phyloP scores from a whole-genome alignment of 2,113 vertebrate genomes.

The Arvicanthis niloticus region DNA sequence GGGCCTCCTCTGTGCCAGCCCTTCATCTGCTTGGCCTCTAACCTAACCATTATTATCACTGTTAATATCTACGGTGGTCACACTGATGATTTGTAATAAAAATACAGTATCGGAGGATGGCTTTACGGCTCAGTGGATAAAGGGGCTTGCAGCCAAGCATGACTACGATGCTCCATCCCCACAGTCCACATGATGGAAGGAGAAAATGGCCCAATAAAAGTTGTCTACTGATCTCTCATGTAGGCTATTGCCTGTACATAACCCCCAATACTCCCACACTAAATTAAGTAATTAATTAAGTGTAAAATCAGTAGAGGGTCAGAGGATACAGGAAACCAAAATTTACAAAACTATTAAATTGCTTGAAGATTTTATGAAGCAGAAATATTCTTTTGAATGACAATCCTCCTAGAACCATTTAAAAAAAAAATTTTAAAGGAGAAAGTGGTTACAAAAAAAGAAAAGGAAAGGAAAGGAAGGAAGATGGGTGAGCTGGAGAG shows the following conservation, averaged over 20 bases:
- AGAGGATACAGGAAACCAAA: neutral
- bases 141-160: neutral
- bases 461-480: too few species aligned
- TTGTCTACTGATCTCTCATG: neutral
- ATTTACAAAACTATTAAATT: neutral
- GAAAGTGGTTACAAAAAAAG: neutral
- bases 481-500: neutral
- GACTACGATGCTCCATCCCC: neutral
- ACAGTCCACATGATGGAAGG: neutral
- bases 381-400: neutral
- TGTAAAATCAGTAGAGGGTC: neutral
- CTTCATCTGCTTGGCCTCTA: neutral
- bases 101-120: neutral
- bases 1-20: neutral
- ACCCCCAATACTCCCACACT: neutral
- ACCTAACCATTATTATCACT: neutral
- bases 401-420: neutral
- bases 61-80: neutral
- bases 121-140: neutral
- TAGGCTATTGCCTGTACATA: neutral
- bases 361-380: neutral
- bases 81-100: neutral
- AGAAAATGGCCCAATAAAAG: neutral
- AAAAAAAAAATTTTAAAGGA: neutral
- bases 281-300: neutral